phyloP scores from a whole-genome alignment of 1,140 invertebrate genomes.

The Musca vetustissima region DNA sequence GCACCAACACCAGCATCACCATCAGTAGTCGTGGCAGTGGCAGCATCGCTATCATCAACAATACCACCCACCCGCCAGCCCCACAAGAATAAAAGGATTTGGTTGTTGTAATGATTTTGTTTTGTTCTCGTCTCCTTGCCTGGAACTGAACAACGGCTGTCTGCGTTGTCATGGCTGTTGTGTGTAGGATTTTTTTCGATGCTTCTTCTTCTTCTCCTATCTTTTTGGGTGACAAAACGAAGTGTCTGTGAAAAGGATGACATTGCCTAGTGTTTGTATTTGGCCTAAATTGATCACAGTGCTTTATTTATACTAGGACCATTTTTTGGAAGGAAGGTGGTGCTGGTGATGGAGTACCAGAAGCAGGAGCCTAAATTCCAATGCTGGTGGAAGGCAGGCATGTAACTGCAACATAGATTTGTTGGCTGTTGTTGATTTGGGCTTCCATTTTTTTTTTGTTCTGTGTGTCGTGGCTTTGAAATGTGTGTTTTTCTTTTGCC shows the following conservation, averaged over 20 bases:
- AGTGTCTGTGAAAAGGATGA: slow-evolving; percentile 1
- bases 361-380: background rate
- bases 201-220: background rate
- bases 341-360: background rate
- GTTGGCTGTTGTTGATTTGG: slow-evolving; percentile 1
- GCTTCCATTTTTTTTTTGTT: no score
- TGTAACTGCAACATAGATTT: slow-evolving; percentile 7
- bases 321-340: background rate
- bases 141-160: background rate
- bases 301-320: background rate
- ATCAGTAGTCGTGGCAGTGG: no score
- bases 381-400: no score
- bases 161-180: background rate
- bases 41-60: no score
- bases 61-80: no score
- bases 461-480: no score
- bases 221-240: background rate
- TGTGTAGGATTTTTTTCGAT: no score
- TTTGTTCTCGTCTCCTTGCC: background rate
- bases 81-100: slow-evolving; percentile 10
- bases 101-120: slow-evolving; percentile 1
- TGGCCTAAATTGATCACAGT: slow-evolving; percentile 22
- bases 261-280: slow-evolving; percentile 2
- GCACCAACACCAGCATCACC: no score
- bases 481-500: no score